Conservation (phyloP, 23 tunicate species). For the Ascidia mentula region DNA sequence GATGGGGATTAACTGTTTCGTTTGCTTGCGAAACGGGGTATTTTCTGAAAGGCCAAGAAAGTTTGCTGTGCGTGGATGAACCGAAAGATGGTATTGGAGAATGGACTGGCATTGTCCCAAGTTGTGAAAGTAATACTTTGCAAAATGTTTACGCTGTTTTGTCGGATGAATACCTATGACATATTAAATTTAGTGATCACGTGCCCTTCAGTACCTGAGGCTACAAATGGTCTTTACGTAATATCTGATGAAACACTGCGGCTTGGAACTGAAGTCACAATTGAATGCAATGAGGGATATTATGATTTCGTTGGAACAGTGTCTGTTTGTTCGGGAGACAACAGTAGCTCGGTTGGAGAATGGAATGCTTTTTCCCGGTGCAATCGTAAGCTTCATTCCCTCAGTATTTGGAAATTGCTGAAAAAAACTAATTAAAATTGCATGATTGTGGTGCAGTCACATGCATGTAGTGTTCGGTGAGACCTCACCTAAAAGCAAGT, state of each 20-base stretch:
- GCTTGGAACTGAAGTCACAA: slow-evolving; percentile 19
- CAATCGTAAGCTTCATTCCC: too few relatives aligned
- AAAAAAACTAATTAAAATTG: too few relatives aligned
- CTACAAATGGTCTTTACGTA: slow-evolving; percentile 13
- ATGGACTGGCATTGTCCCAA: slow-evolving; percentile 25
- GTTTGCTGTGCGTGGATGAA: slow-evolving; percentile 10
- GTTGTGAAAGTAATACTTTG: slow-evolving; percentile 15
- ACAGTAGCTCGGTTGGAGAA: slow-evolving; percentile 32
- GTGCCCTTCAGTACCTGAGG: not conserved
- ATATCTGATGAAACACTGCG: not conserved
- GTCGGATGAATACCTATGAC: too few relatives aligned
- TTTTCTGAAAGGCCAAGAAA: not conserved
- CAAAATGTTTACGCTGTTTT: not conserved
- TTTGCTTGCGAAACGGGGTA: slow-evolving; percentile 19
- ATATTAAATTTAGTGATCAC: slow-evolving; percentile 39
- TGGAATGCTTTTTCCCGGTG: slow-evolving; percentile 52
- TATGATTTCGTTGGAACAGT: not conserved
- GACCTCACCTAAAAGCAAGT: too few relatives aligned
- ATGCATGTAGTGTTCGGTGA: too few relatives aligned
- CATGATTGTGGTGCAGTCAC: too few relatives aligned
- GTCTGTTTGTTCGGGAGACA: slow-evolving; percentile 4
- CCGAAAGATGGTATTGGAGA: slow-evolving; percentile 34
- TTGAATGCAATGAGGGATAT: slow-evolving; percentile 14
- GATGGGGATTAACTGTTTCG: not conserved
- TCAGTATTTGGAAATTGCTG: too few relatives aligned